Base-by-base conservation (phyloP, 2,113 vertebrate species). In the Marcusenius ussheri region DNA sequence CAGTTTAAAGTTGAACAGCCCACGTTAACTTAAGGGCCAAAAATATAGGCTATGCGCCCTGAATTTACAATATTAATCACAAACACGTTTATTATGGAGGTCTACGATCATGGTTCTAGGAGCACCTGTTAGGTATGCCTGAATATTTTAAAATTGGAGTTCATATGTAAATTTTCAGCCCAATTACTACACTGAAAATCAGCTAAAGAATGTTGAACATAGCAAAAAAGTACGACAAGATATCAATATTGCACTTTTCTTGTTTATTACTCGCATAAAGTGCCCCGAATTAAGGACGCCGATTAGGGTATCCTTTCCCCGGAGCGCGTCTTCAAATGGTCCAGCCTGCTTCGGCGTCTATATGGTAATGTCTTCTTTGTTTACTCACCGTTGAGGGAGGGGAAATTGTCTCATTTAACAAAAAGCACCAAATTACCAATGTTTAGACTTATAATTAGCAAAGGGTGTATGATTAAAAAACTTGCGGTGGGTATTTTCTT, bases 401-500 rank as follows among this genome's bases (percentile, higher is more conserved):
- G 53, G 70, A 56, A 88, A 83, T 58, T 11, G 39, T 27, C 87
- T 90, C 53, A 86, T 91, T 91, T 89, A 62, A 53, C 80, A 89
- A 89, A 53, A 89, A 88, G 83, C 49, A 88, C 70, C 50, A 53
- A 90, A 84, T 89, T 90, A 70, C 77, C 35, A 89, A 89, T 86
- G 77, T 86, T 85, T 91, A 85, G 45, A 89, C 88, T 91, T 49
- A 88, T 86, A 91, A 91, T 91, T 89, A 91, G 80, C 42, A 87
- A 74, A 89, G 80, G 46, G 77, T 86, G 53, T 89, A 88, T 47
- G 58, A 89, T 89, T 91, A 53, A 74, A 89, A 46, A 58, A 39
- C 84, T 53, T 90, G 77, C 53, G 21, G 45, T 80, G 89, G 83
- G 35, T 46, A 56, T 91, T 84, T 89, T 85, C 91, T 90, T 88